Evolutionary conservation across 2,113 vertebrate species (phyloP).

Genomic region (Anser cygnoides): DNA sequence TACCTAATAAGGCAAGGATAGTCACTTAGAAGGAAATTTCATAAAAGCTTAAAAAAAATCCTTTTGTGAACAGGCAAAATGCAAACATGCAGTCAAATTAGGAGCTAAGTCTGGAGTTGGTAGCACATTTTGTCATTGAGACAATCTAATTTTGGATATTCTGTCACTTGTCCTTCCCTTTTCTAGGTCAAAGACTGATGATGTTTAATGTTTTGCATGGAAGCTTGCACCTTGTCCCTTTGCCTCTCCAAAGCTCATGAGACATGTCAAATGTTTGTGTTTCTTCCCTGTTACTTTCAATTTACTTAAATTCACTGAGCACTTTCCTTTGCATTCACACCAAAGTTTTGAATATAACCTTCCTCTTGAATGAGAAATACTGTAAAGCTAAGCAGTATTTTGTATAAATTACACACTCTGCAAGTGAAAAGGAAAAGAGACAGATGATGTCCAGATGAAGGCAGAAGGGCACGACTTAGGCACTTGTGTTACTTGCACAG

Average conservation of each 20-base stretch:
- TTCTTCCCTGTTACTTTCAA: slow-evolving; percentile 4
- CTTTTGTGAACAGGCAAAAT: background rate
- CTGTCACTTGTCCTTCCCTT: background rate
- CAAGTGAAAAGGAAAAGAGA: slow-evolving; percentile 30
- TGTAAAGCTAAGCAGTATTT: slow-evolving; percentile 59
- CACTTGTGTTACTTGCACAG: background rate
- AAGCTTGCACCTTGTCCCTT: background rate
- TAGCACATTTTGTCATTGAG: background rate
- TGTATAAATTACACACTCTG: slow-evolving; percentile 52
- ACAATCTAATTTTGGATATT: background rate
- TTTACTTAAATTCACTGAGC: slow-evolving; percentile 22
- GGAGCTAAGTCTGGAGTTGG: background rate
- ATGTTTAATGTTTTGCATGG: background rate
- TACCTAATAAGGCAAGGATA: background rate
- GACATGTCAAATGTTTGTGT: slow-evolving; percentile 4
- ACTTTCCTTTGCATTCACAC: background rate
- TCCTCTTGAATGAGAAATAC: slow-evolving; percentile 51
- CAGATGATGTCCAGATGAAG: background rate
- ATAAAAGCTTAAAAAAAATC: background rate
- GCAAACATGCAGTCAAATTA: background rate
- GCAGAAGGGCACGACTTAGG: background rate
- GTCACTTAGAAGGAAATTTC: background rate
- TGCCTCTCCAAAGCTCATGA: background rate
- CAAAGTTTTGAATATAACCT: slow-evolving; percentile 57
- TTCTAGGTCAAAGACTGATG: background rate